A percentile compares a stretch with the other conserved stretches of the same genome.
Evolutionary conservation across 2,888 invertebrate genomes (phyloP).

Genomic region (Cerastis rubricosa): DNA sequence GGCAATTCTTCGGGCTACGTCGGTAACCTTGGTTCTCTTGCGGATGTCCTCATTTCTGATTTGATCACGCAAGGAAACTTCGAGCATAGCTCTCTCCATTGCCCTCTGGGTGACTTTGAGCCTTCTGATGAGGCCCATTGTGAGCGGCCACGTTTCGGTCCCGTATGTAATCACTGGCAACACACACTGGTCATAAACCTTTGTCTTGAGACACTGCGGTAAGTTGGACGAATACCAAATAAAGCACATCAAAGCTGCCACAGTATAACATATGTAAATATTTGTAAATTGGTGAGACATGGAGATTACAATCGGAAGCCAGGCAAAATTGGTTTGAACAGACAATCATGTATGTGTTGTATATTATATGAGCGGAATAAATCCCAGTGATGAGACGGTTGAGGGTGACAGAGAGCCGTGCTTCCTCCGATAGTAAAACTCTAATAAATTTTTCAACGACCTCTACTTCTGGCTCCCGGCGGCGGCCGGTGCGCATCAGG

Average conservation of each 20-base stretch:
- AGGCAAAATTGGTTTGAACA: conserved; percentile 44
- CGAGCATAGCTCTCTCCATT: too few relatives aligned
- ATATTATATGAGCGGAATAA: conserved; percentile 46
- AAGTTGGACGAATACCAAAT: conserved; percentile 53
- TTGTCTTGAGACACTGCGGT: too few relatives aligned
- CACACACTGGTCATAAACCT: too few relatives aligned
- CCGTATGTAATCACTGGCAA: too few relatives aligned
- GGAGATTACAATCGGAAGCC: conserved; percentile 57
- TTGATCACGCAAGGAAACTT: too few relatives aligned
- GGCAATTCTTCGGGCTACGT: too few relatives aligned
- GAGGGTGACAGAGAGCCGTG: conserved; percentile 19
- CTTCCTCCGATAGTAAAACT: conserved; percentile 45
- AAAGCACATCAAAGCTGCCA: conserved; percentile 44
- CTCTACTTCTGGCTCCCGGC: conserved; percentile 9
- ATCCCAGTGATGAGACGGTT: conserved; percentile 38
- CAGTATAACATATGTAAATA: conserved; percentile 53
- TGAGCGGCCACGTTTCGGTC: too few relatives aligned
- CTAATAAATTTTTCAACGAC: conserved; percentile 56
- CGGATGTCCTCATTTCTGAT: too few relatives aligned
- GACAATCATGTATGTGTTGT: conserved; percentile 28
- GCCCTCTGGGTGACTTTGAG: too few relatives aligned
- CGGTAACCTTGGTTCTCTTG: too few relatives aligned
- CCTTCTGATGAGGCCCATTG: too few relatives aligned
- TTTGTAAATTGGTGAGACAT: conserved; percentile 46
- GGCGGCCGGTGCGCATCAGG: conserved; percentile 1